phyloP scores from a whole-genome alignment of 92 coral and sea anemone genomes.

The Epizoanthus scotinus region DNA sequence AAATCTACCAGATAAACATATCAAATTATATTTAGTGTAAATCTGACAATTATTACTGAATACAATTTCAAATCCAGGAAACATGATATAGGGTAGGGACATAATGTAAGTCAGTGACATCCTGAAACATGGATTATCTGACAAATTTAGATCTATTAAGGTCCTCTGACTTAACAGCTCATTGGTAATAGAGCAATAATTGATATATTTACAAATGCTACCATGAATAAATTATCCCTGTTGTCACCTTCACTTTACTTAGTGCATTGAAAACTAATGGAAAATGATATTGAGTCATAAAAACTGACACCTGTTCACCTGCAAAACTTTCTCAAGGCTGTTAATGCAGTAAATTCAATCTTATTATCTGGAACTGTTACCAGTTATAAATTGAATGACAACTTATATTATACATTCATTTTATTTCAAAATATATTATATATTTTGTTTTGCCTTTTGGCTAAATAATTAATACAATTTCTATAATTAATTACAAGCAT shows the following conservation, averaged over 20 bases:
- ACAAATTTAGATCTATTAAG: neutral
- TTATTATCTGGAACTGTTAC: neutral
- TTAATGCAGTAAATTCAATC: neutral
- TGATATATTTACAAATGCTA: neutral
- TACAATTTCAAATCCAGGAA: no score
- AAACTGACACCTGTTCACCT: neutral
- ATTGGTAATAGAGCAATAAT: neutral
- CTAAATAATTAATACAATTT: slow-evolving; percentile 6
- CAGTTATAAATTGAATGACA: slow-evolving; percentile 1
- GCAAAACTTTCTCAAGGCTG: neutral
- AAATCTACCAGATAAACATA: no score
- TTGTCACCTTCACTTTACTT: neutral
- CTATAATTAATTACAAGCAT: neutral
- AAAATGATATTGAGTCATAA: slow-evolving; percentile 15
- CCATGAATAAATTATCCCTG: neutral
- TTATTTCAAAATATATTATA: neutral
- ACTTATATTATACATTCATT: neutral
- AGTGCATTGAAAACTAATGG: neutral
- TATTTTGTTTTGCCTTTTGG: no score
- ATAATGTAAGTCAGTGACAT: no score
- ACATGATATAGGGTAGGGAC: no score
- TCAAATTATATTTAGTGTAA: no score
- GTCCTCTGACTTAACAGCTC: neutral
- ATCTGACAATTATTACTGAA: no score
- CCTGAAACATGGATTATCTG: neutral